Evolutionary conservation across 2,797 vertebrate species (phyloP), one percentile per base, ranked within the genome.

Genomic region (Gephyroberyx darwinii): DNA sequence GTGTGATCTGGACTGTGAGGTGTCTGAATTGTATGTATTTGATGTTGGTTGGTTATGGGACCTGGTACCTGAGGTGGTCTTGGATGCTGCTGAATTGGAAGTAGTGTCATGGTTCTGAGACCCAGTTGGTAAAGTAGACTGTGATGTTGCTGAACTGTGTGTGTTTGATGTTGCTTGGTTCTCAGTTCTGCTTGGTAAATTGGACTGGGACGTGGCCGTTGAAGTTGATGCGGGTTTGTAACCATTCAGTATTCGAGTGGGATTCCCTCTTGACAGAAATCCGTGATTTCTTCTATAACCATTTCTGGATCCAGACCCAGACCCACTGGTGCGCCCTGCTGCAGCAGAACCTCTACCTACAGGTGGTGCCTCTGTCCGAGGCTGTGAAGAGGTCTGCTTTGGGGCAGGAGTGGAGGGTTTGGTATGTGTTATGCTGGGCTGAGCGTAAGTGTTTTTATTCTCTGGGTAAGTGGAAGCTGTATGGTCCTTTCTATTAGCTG

Each of bases 221-320:
- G 75, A 68, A 33, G 43, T 67, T 67, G 75, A 81, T 74, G 84
- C 80, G 39, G 92, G 78, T 77, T 90, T 93, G 57, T 82, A 77
- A 58, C 88, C 90, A 59, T 84, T 90, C 17, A 69, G 51, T 47
- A 84, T 26, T 80, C 88, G 86, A 13, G 86, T 87, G 22, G 71
- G 84, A 85, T 91, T 93, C n/a, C 88, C 86, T 80, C 91, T 88
- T 1, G 69, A 65, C 7, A 77, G 76, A 82, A 80, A 45, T 37
- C 88, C 90, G 12, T 88, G 77, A 62, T 90, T 79, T 83, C 90
- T 90, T 74, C 86, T 81, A 56, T 84, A 86, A 57, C 84, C 79
- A 53, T 86, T 78, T 73, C 88, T 87, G 31, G 84, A 83, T 50
- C 87, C 81, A 71, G 81, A 69, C 13, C 75, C 72, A 62, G 78